Base-by-base conservation (phyloP, 1,140 invertebrate genomes). In the Neodiprion virginianus region DNA sequence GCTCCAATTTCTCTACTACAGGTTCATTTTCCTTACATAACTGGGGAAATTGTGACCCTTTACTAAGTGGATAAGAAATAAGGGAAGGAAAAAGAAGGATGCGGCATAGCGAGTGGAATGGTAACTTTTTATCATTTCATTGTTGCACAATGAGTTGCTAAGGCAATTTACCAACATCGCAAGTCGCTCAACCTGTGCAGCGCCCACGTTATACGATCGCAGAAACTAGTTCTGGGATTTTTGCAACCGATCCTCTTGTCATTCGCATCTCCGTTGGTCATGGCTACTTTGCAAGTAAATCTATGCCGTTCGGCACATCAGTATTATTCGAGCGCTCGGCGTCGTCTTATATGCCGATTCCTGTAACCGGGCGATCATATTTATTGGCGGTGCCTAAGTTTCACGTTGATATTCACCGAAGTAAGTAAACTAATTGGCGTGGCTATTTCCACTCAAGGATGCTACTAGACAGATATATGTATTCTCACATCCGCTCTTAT, bases 221-320 rank as follows among this genome's bases (percentile, higher is more conserved):
- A 40, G 53, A 61, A 61, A 61, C 53, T 61, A 61, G 53, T 61
- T 61, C 53, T 61, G 53, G 4, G n/a, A 61, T 61, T 61, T 61
- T 61, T 61, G 53, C 53, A 17, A 61, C 53, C 53, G 53, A 4
- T 12, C n/a, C 28, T 40, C 28, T 40, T 40, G 28, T 40, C 5
- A 40, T 40, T 40, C 28, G 28, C 53, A 14, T 40, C 28, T 40
- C 28, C 28, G 28, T 61, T 8, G 53, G 53, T 14, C 53, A 3
- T 61, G 53, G 53, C 14, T 61, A 14, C 5, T 61, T 12, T 61
- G n/a, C 17, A 21, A 21, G 53, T 61, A 12, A 17, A 61, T 61
- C 53, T 8, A 14, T 40, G 28, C 28, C n/a, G 8, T 61, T 61
- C 8, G n/a, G 11, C n/a, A 8, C 11, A 61, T 12, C 53, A 61